Base-by-base conservation (phyloP, 2,113 vertebrate genomes). In the Ptychochromis oligacanthus region DNA sequence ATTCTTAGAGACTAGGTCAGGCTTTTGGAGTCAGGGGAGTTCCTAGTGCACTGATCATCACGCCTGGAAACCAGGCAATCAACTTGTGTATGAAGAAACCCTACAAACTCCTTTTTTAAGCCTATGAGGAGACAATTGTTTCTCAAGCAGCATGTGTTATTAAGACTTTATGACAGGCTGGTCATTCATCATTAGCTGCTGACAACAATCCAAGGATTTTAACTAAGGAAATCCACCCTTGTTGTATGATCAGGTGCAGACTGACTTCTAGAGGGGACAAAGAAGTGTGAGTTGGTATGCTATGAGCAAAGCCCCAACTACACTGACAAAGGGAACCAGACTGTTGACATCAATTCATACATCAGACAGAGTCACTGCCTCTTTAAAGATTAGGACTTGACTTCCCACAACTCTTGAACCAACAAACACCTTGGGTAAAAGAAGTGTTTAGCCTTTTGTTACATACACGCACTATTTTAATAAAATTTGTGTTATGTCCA, bases 1-100 rank as follows among this genome's bases (percentile, higher is more conserved):
- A 93, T 94, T 95, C 93, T 95, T 94, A 96, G 93, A 92, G 90
- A 90, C 89, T 90, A 94, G 96, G 94, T 96, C 96, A 95, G 78
- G 90, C 93, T 94, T 95, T 95, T 93, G 82, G 82, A 91, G 88
- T 92, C 89, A 91, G 91, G 90, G 94, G 83, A 93, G 91, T 96
- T 93, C 96, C 95, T 94, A 88, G 77, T 91, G 91, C 91, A 83
- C 38, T 81, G 75, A 90, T 92, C 96, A 95, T 96, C 95, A 88
- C 67, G 92, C 91, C 91, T 95, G 96, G 95, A 95, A 91, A 95
- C 93, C 88, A 89, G 80, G 93, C 88, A 46, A 83, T 94, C 70
- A 57, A 92, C 60, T 84, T 76, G 79, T 92, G 85, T 87, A 95
- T 74, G 82, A 92, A 91, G 87, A 83, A 88, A 87, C 78, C n/a